These are phyloP conservation scores for Drosophila tristis DNA, from an alignment of 1,140 invertebrate species.

Conservation along the genomic window DNA sequence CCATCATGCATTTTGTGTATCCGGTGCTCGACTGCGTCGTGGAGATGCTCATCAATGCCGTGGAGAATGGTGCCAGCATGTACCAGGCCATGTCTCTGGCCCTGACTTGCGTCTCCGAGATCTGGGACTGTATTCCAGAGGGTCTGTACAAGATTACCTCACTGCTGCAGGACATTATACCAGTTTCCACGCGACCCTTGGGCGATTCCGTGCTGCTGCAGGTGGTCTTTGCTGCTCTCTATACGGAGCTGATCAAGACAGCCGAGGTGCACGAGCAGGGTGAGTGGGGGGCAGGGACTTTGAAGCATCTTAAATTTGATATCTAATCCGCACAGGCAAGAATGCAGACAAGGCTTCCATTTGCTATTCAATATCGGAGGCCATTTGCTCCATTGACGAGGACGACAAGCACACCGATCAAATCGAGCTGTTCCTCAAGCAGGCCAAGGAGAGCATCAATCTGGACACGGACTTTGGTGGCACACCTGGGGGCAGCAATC, in stretches of 20 bases:
- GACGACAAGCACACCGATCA: constrained; percentile 90
- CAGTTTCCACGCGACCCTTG: constrained; percentile 87
- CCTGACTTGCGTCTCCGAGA: constrained; percentile 88
- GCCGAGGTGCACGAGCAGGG: constrained; percentile 84
- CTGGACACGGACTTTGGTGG: constrained; percentile 68
- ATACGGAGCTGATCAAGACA: constrained; percentile 86
- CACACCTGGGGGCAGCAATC: constrained; percentile 21
- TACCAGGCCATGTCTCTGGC: constrained; percentile 90
- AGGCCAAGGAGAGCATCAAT: constrained; percentile 85
- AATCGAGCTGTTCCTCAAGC: constrained; percentile 86
- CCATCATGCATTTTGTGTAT: constrained; percentile 87
- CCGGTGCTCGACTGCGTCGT: constrained; percentile 87
- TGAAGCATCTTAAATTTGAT: not conserved
- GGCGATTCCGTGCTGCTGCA: constrained; percentile 89
- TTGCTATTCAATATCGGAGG: constrained; percentile 88
- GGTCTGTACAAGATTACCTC: constrained; percentile 85
- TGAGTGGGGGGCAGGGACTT: constrained; percentile 12
- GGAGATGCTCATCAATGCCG: constrained; percentile 86
- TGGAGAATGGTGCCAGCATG: constrained; percentile 89
- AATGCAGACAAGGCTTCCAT: constrained; percentile 71
- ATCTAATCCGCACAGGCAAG: constrained; percentile 30
- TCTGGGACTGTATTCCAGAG: constrained; percentile 87
- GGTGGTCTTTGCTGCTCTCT: constrained; percentile 86
- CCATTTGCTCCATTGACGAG: constrained; percentile 91
- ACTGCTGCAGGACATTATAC: constrained; percentile 87